Percentiles rank a stretch among this genome's conserved stretches.
phyloP scores from a whole-genome alignment of 2,888 invertebrate genomes.

The Pristionchus japonicus region DNA sequence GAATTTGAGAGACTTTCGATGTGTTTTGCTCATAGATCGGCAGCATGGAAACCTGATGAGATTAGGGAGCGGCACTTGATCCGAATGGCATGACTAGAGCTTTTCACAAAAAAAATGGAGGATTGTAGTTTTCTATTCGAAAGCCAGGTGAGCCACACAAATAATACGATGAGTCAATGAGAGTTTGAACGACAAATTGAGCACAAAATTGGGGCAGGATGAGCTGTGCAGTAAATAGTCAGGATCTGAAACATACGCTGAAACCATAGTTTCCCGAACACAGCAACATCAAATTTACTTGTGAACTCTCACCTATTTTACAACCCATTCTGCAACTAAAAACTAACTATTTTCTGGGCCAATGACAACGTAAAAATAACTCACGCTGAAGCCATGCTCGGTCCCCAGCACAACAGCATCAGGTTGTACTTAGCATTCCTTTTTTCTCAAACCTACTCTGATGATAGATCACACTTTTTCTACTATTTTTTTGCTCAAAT shows the following conservation, averaged over 20 bases:
- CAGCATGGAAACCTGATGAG: background rate
- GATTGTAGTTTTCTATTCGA: background rate
- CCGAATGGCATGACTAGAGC: no score
- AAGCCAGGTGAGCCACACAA: background rate
- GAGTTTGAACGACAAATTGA: no score
- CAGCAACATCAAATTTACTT: conserved; percentile 96
- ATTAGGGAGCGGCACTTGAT: background rate
- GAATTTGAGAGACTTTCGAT: no score
- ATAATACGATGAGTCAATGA: background rate
- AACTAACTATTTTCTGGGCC: no score
- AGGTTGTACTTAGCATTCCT: conserved; percentile 98
- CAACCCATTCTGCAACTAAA: background rate
- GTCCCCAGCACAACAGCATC: conserved; percentile 97
- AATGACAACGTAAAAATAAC: background rate
- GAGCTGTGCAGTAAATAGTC: no score
- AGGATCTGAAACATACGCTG: background rate
- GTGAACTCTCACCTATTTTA: conserved; percentile 76
- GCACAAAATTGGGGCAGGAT: no score
- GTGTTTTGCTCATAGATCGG: background rate
- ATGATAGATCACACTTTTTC: no score
- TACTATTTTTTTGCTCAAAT: no score
- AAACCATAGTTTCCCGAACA: conserved; percentile 88
- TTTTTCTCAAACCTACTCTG: no score
- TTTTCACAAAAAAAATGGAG: no score
- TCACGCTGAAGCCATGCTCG: conserved; percentile 79